These are phyloP conservation scores for Cecropterus lyciades DNA, from an alignment of 1,140 invertebrate genomes.

Conservation along the genomic window DNA sequence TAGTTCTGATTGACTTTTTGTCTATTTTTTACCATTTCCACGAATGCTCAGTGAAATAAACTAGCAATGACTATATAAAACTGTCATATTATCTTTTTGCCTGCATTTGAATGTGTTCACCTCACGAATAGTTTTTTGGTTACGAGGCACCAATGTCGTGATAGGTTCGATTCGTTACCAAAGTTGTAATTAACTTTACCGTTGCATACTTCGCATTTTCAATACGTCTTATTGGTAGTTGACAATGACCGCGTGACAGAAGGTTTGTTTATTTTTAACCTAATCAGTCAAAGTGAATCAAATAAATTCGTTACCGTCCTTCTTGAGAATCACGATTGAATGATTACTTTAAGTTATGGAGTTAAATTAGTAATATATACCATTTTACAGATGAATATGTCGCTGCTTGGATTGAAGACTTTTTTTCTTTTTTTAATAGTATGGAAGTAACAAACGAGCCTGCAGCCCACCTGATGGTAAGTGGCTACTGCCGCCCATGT, in stretches of 20 bases:
- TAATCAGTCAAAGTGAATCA: constrained; percentile 8
- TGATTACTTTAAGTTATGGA: not conserved
- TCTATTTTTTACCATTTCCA: not conserved
- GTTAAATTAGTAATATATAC: not conserved
- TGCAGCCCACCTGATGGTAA: too few relatives aligned
- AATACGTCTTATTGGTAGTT: constrained; percentile 58
- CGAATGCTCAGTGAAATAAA: constrained; percentile 22
- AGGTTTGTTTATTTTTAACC: constrained; percentile 62
- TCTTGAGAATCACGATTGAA: not conserved
- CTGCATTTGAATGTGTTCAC: constrained; percentile 56
- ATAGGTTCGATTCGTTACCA: constrained; percentile 70
- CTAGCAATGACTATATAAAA: not conserved
- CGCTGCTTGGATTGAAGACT: too few relatives aligned
- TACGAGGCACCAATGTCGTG: constrained; percentile 56
- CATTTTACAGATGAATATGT: too few relatives aligned
- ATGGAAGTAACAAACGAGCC: too few relatives aligned
- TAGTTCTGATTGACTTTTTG: too few relatives aligned
- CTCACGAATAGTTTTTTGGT: constrained; percentile 72
- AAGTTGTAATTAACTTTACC: constrained; percentile 78
- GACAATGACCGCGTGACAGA: constrained; percentile 60
- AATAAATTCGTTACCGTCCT: constrained; percentile 5
- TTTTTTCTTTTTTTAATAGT: too few relatives aligned
- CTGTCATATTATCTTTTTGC: constrained; percentile 41
- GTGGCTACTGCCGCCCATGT: too few relatives aligned
- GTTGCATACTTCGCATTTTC: constrained; percentile 71